phyloP scores from a whole-genome alignment of 92 coral and sea anemone species.

The Umimayanthus kanabou region DNA sequence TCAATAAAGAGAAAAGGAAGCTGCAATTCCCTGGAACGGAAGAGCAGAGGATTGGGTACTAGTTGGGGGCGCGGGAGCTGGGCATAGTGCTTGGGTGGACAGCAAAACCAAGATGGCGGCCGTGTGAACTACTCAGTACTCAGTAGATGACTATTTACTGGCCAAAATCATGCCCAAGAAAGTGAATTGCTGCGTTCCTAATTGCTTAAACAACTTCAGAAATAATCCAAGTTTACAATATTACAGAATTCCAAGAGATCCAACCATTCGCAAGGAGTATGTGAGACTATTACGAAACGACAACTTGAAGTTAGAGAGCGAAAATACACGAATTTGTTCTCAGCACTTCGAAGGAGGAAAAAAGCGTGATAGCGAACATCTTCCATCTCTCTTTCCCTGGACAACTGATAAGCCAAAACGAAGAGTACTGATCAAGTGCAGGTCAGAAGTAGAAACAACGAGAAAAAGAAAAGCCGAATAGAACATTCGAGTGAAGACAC shows the following conservation, averaged over 20 bases:
- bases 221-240: neutral
- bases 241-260: conserved; percentile 54
- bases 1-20: too few relatives aligned
- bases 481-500: neutral
- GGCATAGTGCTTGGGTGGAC: too few relatives aligned
- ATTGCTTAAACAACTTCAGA: too few relatives aligned
- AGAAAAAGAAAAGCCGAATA: conserved; percentile 18
- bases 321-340: neutral
- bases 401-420: conserved; percentile 17
- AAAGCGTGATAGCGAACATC: conserved; percentile 27
- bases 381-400: conserved; percentile 42
- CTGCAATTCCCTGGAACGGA: too few relatives aligned
- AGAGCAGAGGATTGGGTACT: too few relatives aligned
- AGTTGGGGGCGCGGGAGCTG: too few relatives aligned
- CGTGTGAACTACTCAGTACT: neutral
- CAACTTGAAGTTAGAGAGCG: conserved; percentile 45
- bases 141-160: neutral
- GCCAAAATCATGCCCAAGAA: neutral
- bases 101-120: too few relatives aligned
- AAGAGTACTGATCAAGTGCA: conserved; percentile 9
- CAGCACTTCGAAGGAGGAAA: conserved; percentile 54
- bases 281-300: conserved; percentile 48
- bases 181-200: too few relatives aligned
- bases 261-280: conserved; percentile 43
- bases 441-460: neutral